Evolutionary conservation across 2,797 vertebrate genomes (phyloP), one percentile per base, ranked within the genome.

Genomic region (Bradypodion ventrale): DNA sequence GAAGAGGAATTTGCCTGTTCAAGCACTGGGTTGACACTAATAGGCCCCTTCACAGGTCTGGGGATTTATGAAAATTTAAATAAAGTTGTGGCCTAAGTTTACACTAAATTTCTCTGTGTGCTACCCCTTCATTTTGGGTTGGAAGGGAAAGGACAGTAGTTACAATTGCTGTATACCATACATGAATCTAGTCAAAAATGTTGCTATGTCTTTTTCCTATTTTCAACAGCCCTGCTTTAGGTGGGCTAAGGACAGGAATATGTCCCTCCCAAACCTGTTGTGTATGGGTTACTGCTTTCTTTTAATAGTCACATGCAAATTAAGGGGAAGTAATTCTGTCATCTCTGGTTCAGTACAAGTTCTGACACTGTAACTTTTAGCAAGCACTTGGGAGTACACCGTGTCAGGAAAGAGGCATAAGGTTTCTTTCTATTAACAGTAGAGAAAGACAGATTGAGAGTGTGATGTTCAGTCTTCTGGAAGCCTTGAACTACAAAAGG

Each of bases 281-380:
- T 70, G 77, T 87, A 74, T 75, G 84, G 1, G 32, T 82, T 42
- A 8, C 1, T 2, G 52, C 82, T 42, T 1, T 0, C 0, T 2
- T 2, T 7, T 6, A 4, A 42, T 0, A 0, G 74, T 85, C 44
- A 0, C 29, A 83, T 85, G 49, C 44, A 80, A 85, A 60, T 9
- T 69, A 80, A 87, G 16, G 80, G 80, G n/a, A 91, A 86, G 29
- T 10, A 2, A 78, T 68, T 88, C 29, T 44, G 89, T 77, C 21
- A 37, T 75, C 59, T 80, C 59, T 75, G 62, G 5, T 65, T 59
- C 73, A 84, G 16, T 78, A 35, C 72, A 72, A 77, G 29, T 21
- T 84, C 25, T 32, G 84, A 49, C 79, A 13, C 9, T 87, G 42
- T n/a, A 88, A 73, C 4, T 44, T 2, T 13, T 4, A 27, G 27